Base-by-base conservation (phyloP, 2,888 invertebrate species). In the Patella pellucida region DNA sequence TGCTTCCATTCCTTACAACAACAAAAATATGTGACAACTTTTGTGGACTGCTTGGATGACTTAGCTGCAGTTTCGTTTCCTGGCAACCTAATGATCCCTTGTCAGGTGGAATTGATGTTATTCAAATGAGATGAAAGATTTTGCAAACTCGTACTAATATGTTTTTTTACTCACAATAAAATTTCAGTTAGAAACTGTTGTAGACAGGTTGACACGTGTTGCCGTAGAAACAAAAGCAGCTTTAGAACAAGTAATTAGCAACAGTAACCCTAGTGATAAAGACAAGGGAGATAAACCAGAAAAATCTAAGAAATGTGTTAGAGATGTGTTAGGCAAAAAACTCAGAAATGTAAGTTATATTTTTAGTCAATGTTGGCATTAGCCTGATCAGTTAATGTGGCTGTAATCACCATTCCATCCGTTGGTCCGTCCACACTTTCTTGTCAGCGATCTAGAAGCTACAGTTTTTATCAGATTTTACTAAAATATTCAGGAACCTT, bases 191-290 rank as follows among this genome's bases (percentile, higher is more conserved):
- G 94, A 94, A 90, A 91, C 91, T 69, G 93, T 93, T 78, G 89
- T 94, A 83, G 93, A 94, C 82, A 93, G 93, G 69, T 90, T 94
- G 83, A 93, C 93, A 72, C 91, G 92, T 83, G 91, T 94, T 85
- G 92, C 93, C 81, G 91, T 92, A 72, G 93, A 94, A 88, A 92
- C 93, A 68, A 93, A 94, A 89, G 91, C 92, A 78, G 93, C 93
- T 19, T 88, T 94, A 80, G 93, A 94, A 86, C 93, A 93, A 88
- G 93, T 94, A 82, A 93, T 94, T 68, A 87, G 83, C 72, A 78
- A 82, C 14, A 88, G 87, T 69, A 88, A 89, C 72, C 86, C 85
- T 12, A 82, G 83, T 67, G 83, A 81, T 23, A 74, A 83, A 72
- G 78, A 88, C 82, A 78, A 78, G n/a, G 81, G 81, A 27, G 82